Evolutionary conservation across 2,113 vertebrate species (phyloP).

Genomic region (Anguilla japonica): DNA sequence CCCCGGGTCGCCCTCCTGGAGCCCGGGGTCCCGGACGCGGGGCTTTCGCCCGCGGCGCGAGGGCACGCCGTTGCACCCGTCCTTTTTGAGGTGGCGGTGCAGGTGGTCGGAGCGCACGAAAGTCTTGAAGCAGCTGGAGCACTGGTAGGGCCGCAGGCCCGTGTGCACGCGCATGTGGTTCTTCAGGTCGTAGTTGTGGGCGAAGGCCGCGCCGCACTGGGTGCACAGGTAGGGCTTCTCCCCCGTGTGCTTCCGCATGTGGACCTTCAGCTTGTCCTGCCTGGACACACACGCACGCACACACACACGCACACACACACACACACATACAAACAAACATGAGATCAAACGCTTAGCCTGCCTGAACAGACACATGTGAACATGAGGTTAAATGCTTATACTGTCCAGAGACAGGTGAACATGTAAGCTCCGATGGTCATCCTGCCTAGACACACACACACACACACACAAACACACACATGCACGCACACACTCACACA

Average conservation of each 20-base stretch:
- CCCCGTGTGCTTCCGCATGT: constrained; percentile 97
- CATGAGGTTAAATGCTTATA: neutral
- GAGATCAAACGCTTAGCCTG: neutral
- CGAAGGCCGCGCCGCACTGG: constrained; percentile 94
- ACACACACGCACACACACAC: constrained; percentile 21
- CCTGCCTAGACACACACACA: neutral
- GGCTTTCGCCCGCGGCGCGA: constrained; percentile 89
- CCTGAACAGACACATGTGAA: neutral
- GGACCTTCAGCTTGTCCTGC: constrained; percentile 99
- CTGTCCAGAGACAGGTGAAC: neutral
- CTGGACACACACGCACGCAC: constrained; percentile 59
- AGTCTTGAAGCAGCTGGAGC: constrained; percentile 97
- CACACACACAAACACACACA: neutral
- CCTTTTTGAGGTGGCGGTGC: constrained; percentile 98
- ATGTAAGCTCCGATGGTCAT: neutral
- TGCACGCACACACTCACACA: neutral
- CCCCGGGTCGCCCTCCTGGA: constrained; percentile 52
- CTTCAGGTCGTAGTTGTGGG: constrained; percentile 99
- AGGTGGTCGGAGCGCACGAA: constrained; percentile 98
- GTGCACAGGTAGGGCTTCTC: constrained; percentile 98
- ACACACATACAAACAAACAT: neutral
- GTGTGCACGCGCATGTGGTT: constrained; percentile 99
- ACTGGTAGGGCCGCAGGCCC: constrained; percentile 96
- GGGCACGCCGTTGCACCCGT: constrained; percentile 94
- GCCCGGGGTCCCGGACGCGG: constrained; percentile 74